Conservation (phyloP, 2,888 invertebrate species). For the Thera britannica region DNA sequence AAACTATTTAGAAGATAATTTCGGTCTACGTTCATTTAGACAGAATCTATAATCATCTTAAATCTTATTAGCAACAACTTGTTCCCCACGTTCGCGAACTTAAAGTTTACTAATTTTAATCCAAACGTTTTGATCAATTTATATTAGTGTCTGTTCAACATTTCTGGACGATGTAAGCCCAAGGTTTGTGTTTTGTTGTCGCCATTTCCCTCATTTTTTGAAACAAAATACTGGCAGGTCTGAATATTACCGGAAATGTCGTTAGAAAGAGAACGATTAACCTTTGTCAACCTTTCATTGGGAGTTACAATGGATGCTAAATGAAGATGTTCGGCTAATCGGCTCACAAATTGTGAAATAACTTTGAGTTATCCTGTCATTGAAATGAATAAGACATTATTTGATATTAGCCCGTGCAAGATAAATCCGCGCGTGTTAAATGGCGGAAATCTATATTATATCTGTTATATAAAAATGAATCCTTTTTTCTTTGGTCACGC, state of each 20-base stretch:
- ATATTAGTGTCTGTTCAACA: conserved; percentile 10
- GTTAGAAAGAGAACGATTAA: background rate
- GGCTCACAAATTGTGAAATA: background rate
- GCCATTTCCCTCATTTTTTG: background rate
- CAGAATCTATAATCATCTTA: conserved; percentile 26
- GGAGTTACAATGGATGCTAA: background rate
- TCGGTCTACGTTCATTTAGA: conserved; percentile 14
- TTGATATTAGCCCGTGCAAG: too few species aligned
- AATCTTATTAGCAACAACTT: conserved; percentile 36
- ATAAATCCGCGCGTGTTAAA: too few species aligned
- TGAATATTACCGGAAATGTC: background rate
- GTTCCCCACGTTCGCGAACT: conserved; percentile 27
- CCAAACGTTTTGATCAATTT: conserved; percentile 24
- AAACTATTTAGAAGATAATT: background rate
- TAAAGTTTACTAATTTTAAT: conserved; percentile 30
- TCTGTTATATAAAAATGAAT: too few species aligned
- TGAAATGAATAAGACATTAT: background rate
- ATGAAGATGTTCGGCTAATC: background rate
- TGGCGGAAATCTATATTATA: too few species aligned
- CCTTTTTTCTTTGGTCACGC: too few species aligned
- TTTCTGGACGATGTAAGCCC: background rate
- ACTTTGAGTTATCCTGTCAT: background rate
- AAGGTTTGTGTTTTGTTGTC: background rate
- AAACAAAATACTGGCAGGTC: background rate
- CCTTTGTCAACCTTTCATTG: background rate